Base-by-base conservation (phyloP, 2,888 invertebrate genomes). In the Silvanus unidentatus region DNA sequence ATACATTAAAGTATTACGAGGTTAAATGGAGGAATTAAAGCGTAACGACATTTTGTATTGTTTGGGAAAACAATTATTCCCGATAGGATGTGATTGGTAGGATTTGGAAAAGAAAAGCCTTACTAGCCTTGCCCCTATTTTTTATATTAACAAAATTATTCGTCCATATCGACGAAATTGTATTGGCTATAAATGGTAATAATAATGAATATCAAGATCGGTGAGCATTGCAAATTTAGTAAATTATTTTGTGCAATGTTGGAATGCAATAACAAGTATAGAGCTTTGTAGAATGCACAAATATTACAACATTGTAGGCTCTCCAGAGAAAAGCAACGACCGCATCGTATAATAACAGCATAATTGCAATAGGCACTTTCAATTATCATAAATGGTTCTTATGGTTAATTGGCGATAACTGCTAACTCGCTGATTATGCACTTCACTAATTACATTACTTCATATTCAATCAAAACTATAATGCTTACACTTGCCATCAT, bases 311-410 rank as follows among this genome's bases (percentile, higher is more conserved):
- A 8, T 22, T 22, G 8, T 22, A 22, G 22, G 22, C 22, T 22
- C 22, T 22, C 22, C 8, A 36, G 47, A 40, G 34, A 40, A 43
- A 43, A 47, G 37, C 37, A 44, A 30, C 42, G 42, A 45, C 43
- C 47, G 39, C 34, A 3, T 22, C 3, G 3, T 22, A 22, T 22
- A 22, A 22, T 22, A 22, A 8, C 22, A 5, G 22, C 22, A 22
- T 22, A 22, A 40, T 16, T 38, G 38, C 27, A 15, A n/a, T 38
- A 34, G 40, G 38, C 39, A 42, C 38, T 45, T 40, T 32, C 47
- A 52, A 52, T 54, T 50, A 54, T 45, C 34, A 45, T 44, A 52
- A 47, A 48, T 40, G 47, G 42, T 52, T 49, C 54, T 54, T 44
- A 44, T 42, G 41, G 47, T 39, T 48, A 45, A 52, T 48, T 46